Base-by-base conservation (phyloP, 2,888 invertebrate species). In the Melikaiella ostensackeni region DNA sequence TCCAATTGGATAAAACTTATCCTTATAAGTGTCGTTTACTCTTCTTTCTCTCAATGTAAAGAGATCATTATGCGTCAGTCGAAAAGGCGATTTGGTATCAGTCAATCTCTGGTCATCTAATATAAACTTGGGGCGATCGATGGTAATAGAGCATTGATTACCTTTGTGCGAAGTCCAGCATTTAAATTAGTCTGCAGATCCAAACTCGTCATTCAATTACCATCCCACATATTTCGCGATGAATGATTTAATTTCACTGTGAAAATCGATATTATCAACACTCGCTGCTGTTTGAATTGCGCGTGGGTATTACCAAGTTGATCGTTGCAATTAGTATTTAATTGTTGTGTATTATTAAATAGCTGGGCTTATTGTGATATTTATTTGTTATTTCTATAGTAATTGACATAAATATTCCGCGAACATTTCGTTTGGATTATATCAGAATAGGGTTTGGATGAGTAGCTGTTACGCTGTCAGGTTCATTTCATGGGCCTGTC, bases 161-260 rank as follows among this genome's bases (percentile, higher is more conserved):
- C 70, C n/a, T 70, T 24, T 70, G 70, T 70, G 70, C 70, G 30
- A 70, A 50, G 70, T 70, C n/a, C 50, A 30, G 30, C 21, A 70
- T 50, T 70, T 50, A 70, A 70, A 70, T 70, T 42, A 50, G 70
- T 70, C 50, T 66, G 16, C 42, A 70, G 50, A 50, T 70, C 24
- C n/a, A 46, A 50, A 50, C 50, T 70, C n/a, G 70, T 70, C 70
- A 30, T 46, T 70, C 21, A 50, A 70, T 70, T 50, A 50, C 70
- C 46, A 70, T 50, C 27, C 38, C 63, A 50, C 46, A 50, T 50
- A 70, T 70, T 70, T 70, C 66, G 46, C 66, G 27, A 46, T 70
- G 66, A 70, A n/a, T 70, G 46, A 70, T 70, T 70, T 70, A 13
- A 50, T 70, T 50, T 27, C 11, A 70, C n/a, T 42, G n/a, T 30